Conservation (phyloP, 2,888 invertebrate species). For the Horisme vitalbata region DNA sequence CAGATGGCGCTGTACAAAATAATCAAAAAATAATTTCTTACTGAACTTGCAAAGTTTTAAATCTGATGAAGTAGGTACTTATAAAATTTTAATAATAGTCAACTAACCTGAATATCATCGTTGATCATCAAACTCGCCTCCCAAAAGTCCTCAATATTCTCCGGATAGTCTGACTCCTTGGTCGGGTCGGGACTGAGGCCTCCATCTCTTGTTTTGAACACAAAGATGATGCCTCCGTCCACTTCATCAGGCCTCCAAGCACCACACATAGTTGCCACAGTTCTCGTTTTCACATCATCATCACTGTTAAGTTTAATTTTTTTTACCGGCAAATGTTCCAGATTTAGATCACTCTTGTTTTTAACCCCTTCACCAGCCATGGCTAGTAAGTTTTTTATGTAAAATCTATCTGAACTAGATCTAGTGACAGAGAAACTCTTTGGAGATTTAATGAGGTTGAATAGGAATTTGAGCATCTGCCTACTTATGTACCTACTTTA, state of each 20-base stretch:
- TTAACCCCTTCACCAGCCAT: slow-evolving; percentile 52
- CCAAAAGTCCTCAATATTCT: slow-evolving; percentile 78
- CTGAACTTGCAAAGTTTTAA: neutral
- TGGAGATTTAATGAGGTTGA: slow-evolving; percentile 31
- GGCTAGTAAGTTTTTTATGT: slow-evolving; percentile 29
- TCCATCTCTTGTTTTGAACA: slow-evolving; percentile 60
- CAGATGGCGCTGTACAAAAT: slow-evolving; percentile 29
- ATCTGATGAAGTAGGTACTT: neutral
- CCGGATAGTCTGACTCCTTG: slow-evolving; percentile 66
- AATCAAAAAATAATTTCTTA: neutral
- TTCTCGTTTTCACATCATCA: slow-evolving; percentile 47
- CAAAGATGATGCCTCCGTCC: slow-evolving; percentile 72
- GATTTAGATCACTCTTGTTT: slow-evolving; percentile 46
- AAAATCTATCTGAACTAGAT: slow-evolving; percentile 6
- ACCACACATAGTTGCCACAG: slow-evolving; percentile 78
- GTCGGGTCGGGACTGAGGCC: slow-evolving; percentile 73
- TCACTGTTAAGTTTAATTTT: slow-evolving; percentile 53
- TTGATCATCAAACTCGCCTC: slow-evolving; percentile 50
- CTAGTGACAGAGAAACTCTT: slow-evolving; percentile 24
- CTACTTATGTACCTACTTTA: no score
- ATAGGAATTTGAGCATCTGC: slow-evolving; percentile 41
- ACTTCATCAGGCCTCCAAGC: slow-evolving; percentile 76
- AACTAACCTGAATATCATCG: slow-evolving; percentile 59
- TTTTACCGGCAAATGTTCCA: slow-evolving; percentile 54
- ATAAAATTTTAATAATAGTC: neutral